Evolutionary conservation across 2,113 vertebrate species (phyloP).

Genomic region (Echinops telfairi): DNA sequence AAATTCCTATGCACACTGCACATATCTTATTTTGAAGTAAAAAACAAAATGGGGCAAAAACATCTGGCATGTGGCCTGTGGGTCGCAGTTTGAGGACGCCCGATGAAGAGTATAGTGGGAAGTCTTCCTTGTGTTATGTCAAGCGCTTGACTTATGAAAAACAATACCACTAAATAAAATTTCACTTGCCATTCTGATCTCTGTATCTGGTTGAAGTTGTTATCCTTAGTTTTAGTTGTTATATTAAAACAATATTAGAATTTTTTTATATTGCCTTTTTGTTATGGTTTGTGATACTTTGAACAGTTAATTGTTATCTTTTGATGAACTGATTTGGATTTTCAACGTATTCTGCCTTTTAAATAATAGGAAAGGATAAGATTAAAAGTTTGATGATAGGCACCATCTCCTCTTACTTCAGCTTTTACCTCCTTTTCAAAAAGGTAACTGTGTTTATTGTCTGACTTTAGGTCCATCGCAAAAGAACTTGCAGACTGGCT

Average conservation of each 20-base stretch:
- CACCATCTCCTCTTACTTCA: background rate
- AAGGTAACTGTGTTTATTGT: constrained; percentile 53
- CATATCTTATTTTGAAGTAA: too few relatives aligned
- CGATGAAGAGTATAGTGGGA: background rate
- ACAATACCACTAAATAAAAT: background rate
- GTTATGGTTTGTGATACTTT: constrained; percentile 28
- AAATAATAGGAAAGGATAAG: constrained; percentile 14
- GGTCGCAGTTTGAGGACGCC: too few relatives aligned
- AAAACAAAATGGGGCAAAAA: too few relatives aligned
- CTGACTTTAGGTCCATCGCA: constrained; percentile 94
- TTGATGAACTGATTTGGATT: background rate
- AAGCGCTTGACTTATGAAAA: background rate
- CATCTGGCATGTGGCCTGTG: too few relatives aligned
- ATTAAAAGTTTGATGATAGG: background rate
- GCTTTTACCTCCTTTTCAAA: background rate
- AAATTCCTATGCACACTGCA: too few relatives aligned
- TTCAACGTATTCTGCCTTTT: constrained; percentile 18
- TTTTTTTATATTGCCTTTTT: constrained; percentile 44
- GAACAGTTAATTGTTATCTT: constrained; percentile 34
- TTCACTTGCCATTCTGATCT: constrained; percentile 27
- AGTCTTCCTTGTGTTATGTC: background rate
- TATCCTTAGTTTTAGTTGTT: background rate
- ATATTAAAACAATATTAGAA: constrained; percentile 37
- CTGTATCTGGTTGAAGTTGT: background rate
- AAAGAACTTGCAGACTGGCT: constrained; percentile 99